These are phyloP conservation scores for Rhodophaea formosa DNA, from an alignment of 2,888 invertebrate genomes.

Conservation along the genomic window DNA sequence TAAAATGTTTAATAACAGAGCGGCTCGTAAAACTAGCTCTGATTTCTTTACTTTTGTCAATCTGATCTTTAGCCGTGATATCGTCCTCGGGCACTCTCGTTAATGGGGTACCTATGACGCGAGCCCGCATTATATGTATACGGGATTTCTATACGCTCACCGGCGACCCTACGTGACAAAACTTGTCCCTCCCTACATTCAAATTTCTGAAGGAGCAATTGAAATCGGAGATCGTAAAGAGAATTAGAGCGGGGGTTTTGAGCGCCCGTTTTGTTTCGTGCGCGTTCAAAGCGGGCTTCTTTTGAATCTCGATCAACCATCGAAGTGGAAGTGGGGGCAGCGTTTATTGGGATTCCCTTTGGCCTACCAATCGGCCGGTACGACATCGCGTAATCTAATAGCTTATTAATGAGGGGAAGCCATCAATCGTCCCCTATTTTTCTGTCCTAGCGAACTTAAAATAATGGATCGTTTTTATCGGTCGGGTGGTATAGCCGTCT, in stretches of 20 bases:
- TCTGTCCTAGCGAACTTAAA: slow-evolving; percentile 74
- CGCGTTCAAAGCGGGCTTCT: slow-evolving; percentile 75
- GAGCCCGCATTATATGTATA: slow-evolving; percentile 75
- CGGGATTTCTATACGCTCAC: slow-evolving; percentile 62
- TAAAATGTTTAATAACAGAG: slow-evolving; percentile 77
- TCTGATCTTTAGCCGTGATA: slow-evolving; percentile 75
- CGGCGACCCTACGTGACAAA: slow-evolving; percentile 78
- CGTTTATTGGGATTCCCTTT: slow-evolving; percentile 79
- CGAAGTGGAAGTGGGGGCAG: slow-evolving; percentile 77
- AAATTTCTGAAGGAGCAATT: slow-evolving; percentile 81
- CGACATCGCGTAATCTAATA: slow-evolving; percentile 79
- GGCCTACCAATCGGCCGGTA: slow-evolving; percentile 76
- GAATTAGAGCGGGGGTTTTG: slow-evolving; percentile 79
- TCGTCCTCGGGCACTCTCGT: slow-evolving; percentile 73
- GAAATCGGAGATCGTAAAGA: slow-evolving; percentile 81
- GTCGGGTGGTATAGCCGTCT: slow-evolving; percentile 64
- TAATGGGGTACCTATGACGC: slow-evolving; percentile 78
- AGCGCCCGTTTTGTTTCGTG: slow-evolving; percentile 76
- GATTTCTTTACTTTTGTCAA: slow-evolving; percentile 71
- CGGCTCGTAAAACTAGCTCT: slow-evolving; percentile 71
- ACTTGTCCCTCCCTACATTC: slow-evolving; percentile 80
- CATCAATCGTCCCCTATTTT: slow-evolving; percentile 71
- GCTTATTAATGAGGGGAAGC: slow-evolving; percentile 80
- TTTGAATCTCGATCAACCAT: slow-evolving; percentile 79
- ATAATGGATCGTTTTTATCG: slow-evolving; percentile 61